These are phyloP conservation scores for Phylloscopus whistleri DNA, from an alignment of 2,113 vertebrate genomes.

Conservation along the genomic window DNA sequence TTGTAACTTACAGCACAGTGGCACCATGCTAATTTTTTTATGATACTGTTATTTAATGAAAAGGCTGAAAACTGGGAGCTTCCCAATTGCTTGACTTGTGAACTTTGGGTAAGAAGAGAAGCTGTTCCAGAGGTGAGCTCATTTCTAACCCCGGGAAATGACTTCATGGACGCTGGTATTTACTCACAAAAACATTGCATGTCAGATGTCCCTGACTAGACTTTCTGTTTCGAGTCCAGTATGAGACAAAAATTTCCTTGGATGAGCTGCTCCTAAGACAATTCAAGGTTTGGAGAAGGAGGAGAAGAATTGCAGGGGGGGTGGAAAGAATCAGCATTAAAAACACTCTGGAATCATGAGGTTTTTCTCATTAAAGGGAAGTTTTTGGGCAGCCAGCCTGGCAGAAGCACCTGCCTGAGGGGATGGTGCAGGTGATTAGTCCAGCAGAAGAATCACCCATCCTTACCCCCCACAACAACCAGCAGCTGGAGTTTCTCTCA, in stretches of 20 bases:
- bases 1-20: neutral
- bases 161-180: conserved; percentile 72
- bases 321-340: neutral
- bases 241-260: conserved; percentile 79
- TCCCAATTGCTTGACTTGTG: conserved; percentile 11
- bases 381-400: neutral
- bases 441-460: neutral
- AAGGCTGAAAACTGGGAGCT: neutral
- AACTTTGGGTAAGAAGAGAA: conserved; percentile 48
- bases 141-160: conserved; percentile 69
- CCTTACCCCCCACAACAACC: neutral
- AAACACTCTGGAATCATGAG: neutral
- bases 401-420: neutral
- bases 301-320: neutral
- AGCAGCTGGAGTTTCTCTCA: neutral
- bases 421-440: neutral
- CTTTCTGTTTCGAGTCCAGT: conserved; percentile 68
- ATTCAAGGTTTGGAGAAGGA: conserved; percentile 20
- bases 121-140: conserved; percentile 59
- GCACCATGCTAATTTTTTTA: neutral
- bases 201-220: conserved; percentile 73
- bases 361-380: neutral
- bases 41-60: neutral
- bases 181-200: conserved; percentile 70
- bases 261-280: conserved; percentile 58